Base-by-base conservation (phyloP, 2,888 invertebrate genomes). In the Ormyrus nitidulus region DNA sequence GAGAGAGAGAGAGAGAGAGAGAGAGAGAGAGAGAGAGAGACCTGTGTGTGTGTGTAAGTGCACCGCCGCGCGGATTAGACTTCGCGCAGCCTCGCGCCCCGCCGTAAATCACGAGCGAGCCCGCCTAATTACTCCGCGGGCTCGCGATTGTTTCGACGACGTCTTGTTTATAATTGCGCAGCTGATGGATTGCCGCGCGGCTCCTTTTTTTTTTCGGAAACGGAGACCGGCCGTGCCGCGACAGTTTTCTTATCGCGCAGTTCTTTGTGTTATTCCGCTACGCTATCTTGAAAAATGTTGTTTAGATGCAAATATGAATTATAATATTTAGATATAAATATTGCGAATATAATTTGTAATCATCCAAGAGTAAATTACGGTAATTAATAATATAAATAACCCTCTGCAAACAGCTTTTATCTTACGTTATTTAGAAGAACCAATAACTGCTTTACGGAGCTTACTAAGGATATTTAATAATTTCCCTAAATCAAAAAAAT, bases 101-200 rank as follows among this genome's bases (percentile, higher is more conserved):
- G 6, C 8, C 64, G 69, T 73, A 73, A 74, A 79, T 79, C 79
- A 74, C 68, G 61, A 13, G 8, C 10, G 9, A 5, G 59, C 76
- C 48, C 66, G 65, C 59, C 66, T 78, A 78, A 78, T 78, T 78
- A 78, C 68, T 73, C 34, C 44, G 68, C 62, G 59, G 6, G 19
- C 53, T 51, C 34, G 7, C 34, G 19, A 34, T 34, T 34, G 34
- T 34, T 19, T 59, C 59, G 13, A 58, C n/a, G n/a, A 58, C n/a
- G n/a, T 58, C 6, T 34, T 34, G 34, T 34, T 34, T 34, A 34
- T 34, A 34, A 34, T 34, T 34, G 34, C 34, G 34, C 34, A 3
- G 34, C 34, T 34, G 34, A 34, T 34, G 34, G 34, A 34, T 34
- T 34, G 34, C 34, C 4, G 4, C 4, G 4, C 2, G 34, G 34